phyloP scores from a whole-genome alignment of 1,140 invertebrate genomes.

The Mizuhopecten yessoensis region DNA sequence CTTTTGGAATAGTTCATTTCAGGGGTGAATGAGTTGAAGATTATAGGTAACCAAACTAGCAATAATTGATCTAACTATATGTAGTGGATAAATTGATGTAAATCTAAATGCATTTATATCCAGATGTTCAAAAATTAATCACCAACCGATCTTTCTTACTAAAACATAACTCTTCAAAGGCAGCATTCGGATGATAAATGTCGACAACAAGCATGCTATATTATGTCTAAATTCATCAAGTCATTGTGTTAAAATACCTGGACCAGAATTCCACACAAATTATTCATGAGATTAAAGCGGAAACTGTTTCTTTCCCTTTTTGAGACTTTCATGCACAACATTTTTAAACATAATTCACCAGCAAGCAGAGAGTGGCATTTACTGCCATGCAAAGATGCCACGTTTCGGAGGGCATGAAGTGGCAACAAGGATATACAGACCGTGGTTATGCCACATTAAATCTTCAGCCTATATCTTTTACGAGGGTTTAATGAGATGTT shows the following conservation, averaged over 20 bases:
- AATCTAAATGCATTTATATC: neutral
- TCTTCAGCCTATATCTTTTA: neutral
- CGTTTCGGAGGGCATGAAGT: neutral
- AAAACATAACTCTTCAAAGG: no score
- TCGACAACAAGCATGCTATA: no score
- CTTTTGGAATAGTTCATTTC: no score
- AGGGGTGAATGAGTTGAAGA: no score
- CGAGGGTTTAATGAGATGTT: neutral
- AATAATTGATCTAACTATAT: neutral
- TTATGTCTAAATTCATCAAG: no score
- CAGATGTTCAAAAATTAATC: neutral
- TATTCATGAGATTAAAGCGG: neutral
- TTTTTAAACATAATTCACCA: neutral
- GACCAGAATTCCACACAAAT: neutral
- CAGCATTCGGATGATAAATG: no score
- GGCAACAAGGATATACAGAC: neutral
- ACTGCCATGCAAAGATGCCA: neutral
- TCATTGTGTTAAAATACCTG: no score
- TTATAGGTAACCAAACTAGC: neutral
- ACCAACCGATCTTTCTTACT: neutral
- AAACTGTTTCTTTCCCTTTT: no score
- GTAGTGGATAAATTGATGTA: neutral
- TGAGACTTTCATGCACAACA: neutral
- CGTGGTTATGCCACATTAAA: neutral
- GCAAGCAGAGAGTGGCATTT: neutral